These are phyloP conservation scores for Phodopus roborovskii DNA, from an alignment of 2,113 vertebrate species.

Conservation along the genomic window DNA sequence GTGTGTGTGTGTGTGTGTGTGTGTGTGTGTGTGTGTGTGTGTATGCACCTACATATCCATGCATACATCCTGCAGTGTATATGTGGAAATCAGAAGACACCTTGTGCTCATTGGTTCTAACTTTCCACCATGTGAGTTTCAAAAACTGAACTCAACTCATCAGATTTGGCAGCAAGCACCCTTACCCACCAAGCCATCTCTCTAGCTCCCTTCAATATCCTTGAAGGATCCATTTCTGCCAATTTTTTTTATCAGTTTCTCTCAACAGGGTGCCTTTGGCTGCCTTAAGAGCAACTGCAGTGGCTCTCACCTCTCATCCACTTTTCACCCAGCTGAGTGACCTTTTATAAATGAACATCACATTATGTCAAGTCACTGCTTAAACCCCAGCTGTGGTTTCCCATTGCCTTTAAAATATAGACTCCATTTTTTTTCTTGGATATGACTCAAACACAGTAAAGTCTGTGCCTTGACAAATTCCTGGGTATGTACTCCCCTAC, in stretches of 20 bases:
- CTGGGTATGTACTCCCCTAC: not conserved
- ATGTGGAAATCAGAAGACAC: not conserved
- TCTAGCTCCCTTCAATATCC: not conserved
- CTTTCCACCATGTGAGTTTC: not conserved
- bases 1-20: not conserved
- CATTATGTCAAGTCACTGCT: conserved; percentile 1
- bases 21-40: not conserved
- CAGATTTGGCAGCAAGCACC: not conserved
- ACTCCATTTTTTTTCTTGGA: not conserved
- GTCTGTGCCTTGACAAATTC: not conserved
- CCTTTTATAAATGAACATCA: conserved; percentile 27
- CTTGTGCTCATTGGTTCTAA: not conserved
- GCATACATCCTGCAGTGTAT: not conserved
- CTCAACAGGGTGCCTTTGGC: not conserved
- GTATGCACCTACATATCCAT: rapidly evolving
- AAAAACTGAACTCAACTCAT: not conserved
- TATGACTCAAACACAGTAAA: not conserved
- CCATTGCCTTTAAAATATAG: not conserved
- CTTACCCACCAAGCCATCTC: not conserved
- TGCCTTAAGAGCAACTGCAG: not conserved
- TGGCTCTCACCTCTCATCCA: not conserved
- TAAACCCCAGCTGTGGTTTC: not conserved
- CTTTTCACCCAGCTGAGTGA: not conserved
- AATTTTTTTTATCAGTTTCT: not conserved
- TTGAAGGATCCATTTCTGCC: not conserved